Base-by-base conservation (phyloP, 1,140 invertebrate genomes). In the Apis florea region DNA sequence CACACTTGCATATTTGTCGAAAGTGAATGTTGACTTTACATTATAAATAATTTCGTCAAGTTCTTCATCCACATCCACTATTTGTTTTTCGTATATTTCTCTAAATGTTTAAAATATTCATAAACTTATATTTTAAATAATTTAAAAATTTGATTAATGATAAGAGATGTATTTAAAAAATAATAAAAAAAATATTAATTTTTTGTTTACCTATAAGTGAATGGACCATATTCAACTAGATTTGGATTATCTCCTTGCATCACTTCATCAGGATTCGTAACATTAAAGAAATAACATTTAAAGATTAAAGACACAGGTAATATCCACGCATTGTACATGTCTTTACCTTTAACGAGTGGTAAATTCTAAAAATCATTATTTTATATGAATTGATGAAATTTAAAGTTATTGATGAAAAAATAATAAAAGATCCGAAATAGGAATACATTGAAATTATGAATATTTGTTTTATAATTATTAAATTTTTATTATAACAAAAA, bases 221-320 rank as follows among this genome's bases (percentile, higher is more conserved):
- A 86, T 15, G 90, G 90, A 15, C 90, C 90, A 64, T 59, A 64
- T 79, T 90, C 89, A 1, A 61, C 69, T 0, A 90, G 13, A 49
- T 56, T 71, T 40, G 90, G 88, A 15, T 53, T 19, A 15, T 53
- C 80, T 47, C 90, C 90, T 49, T 67, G n/a, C 81, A 89, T 85
- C 0, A 90, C 83, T 49, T 83, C 88, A 15, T 84, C 82, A 24
- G 88, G 89, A 83, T 90, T 90, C 0, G 82, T 85, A 17, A 90
- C 85, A 26, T 90, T 79, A 58, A 86, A 90, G 0, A 90, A 12
- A 9, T 83, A 81, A 24, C 89, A 83, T 0, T 66, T 4, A 5
- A 83, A 78, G 0, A 5, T 17, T 26, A 82, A 17, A 9, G 8
- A 0, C 5, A 47, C 1, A 66, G 74, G 68, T 1, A 12, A 17